These are phyloP conservation scores for Neodiprion lecontei DNA, from an alignment of 1,140 invertebrate species.

Conservation along the genomic window DNA sequence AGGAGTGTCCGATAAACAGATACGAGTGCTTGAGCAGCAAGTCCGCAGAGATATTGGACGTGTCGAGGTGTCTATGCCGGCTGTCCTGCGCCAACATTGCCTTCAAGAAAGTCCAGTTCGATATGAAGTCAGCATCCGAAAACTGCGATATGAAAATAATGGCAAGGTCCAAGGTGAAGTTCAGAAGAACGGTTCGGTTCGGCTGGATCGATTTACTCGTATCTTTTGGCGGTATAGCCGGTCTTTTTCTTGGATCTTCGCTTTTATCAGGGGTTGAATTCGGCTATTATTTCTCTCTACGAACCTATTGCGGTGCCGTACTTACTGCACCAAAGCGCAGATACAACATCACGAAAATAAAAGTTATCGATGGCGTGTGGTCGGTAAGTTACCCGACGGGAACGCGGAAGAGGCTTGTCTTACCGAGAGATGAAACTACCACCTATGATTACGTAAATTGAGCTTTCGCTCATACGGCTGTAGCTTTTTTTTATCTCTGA, in stretches of 20 bases:
- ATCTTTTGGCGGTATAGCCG: constrained; percentile 72
- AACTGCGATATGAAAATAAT: constrained; percentile 8
- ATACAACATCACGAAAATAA: constrained; percentile 21
- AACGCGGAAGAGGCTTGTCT: neutral
- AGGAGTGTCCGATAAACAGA: constrained; percentile 18
- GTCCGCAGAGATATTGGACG: neutral
- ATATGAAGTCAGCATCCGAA: neutral
- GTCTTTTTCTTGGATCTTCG: constrained; percentile 78
- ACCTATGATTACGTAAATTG: neutral
- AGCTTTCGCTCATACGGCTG: neutral
- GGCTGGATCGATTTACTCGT: constrained; percentile 79
- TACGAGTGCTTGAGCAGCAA: constrained; percentile 24
- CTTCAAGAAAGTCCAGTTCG: constrained; percentile 21
- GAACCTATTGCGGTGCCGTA: constrained; percentile 66
- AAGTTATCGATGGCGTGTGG: constrained; percentile 9
- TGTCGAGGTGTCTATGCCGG: constrained; percentile 23
- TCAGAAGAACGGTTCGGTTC: constrained; percentile 77
- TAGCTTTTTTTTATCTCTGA: neutral
- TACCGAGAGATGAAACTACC: neutral
- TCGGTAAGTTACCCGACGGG: neutral
- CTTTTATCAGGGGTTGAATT: constrained; percentile 76
- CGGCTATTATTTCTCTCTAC: constrained; percentile 75
- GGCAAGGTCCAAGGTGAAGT: constrained; percentile 74
- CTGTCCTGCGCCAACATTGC: constrained; percentile 28
- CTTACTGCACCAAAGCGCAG: constrained; percentile 20